phyloP scores from a whole-genome alignment of 2,113 vertebrate species.

The Thryonomys swinderianus region DNA sequence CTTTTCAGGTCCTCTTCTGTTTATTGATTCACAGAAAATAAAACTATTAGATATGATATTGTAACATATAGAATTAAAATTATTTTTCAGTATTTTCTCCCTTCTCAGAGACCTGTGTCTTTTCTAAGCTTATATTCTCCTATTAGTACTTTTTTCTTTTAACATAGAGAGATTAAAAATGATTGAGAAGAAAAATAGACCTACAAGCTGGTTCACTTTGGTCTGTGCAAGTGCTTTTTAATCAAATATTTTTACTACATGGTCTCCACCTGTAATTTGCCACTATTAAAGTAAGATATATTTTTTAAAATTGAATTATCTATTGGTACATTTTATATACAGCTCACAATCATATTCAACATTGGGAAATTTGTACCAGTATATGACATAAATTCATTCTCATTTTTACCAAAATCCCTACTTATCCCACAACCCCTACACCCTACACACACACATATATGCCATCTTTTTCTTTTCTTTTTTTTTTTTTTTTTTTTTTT shows the following conservation, averaged over 20 bases:
- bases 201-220: background rate
- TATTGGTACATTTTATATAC: too few species aligned
- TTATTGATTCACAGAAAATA: conserved; percentile 19
- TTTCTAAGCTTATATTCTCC: background rate
- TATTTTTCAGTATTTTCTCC: conserved; percentile 30
- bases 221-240: background rate
- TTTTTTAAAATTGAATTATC: too few species aligned
- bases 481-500: too few species aligned
- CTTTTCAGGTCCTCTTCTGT: background rate
- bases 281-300: background rate
- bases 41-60: background rate
- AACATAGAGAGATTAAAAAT: background rate
- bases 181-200: background rate
- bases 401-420: too few species aligned
- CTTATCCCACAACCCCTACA: too few species aligned
- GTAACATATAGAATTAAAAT: background rate
- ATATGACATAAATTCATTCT: too few species aligned
- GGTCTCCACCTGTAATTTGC: background rate
- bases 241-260: background rate
- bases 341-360: too few species aligned
- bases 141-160: background rate
- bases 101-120: background rate
- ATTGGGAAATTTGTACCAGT: too few species aligned
- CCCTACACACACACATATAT: too few species aligned
- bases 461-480: too few species aligned